Evolutionary conservation across 2,113 vertebrate species (phyloP), one percentile per base, ranked within the genome.

Genomic region (Atlantisia rogersi): DNA sequence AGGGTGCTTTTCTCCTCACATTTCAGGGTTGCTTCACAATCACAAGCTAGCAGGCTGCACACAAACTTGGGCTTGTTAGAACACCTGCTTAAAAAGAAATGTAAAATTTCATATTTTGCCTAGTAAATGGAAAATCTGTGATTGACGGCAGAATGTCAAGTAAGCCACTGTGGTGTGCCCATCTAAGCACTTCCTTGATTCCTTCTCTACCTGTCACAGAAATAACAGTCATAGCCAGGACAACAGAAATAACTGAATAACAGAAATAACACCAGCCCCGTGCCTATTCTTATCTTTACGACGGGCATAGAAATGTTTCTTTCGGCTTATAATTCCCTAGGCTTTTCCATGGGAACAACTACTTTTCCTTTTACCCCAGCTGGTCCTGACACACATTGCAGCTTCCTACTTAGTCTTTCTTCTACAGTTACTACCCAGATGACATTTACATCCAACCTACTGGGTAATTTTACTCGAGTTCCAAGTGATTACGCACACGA

Each of bases 361-460:
- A 29, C 46, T 56, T 89, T 74, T 62, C 67, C 68, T 90, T 88
- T 85, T 40, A 55, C 52, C 87, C 56, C 42, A 24, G 71, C 90
- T 92, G 87, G 31, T 88, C 78, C 70, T 94, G 92, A 70, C 60
- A 92, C 68, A 65, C 67, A 4, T 13, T 74, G 35, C 71, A 90
- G 70, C 71, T 93, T 91, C 86, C 79, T 63, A 69, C 65, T 94
- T 83, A 53, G 7, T 65, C 42, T 93, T 78, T 64, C 82, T 78
- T 92, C 71, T 63, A 2, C 46, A 50, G 65, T 83, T 74, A 68
- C 86, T 96, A 56, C 59, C 75, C 64, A 52, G 92, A 40, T 96
- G 93, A 94, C 88, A 91, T 94, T 97, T 94, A 56, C 46, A 63
- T 77, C 90, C 93, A 92, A 39, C 53, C 86, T 92, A 22, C 77